Conservation (phyloP, 2,113 vertebrate species). For the Suricata suricatta region DNA sequence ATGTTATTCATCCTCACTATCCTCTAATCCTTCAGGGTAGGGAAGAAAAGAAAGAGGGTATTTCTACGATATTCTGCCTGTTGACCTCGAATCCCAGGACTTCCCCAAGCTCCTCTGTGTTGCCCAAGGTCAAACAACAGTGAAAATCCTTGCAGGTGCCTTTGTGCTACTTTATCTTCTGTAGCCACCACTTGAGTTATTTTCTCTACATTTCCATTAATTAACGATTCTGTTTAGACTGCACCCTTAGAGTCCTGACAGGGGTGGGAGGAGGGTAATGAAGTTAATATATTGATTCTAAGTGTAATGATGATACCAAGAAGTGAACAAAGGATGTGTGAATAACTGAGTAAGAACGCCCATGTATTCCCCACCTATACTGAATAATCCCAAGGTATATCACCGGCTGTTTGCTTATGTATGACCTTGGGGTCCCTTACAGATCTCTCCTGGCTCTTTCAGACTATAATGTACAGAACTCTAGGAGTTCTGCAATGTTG, state of each 20-base stretch:
- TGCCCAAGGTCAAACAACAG: background rate
- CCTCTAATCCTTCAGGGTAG: background rate
- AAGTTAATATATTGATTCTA: constrained; percentile 15
- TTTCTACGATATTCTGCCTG: background rate
- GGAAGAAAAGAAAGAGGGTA: background rate
- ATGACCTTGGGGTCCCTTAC: background rate
- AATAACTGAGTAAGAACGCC: background rate
- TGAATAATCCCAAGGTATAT: background rate
- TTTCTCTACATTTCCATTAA: constrained; percentile 37
- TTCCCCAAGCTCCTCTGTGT: background rate
- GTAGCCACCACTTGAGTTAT: background rate
- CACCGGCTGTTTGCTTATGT: background rate
- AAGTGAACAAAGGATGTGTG: background rate
- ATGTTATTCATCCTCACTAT: background rate
- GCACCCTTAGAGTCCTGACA: background rate
- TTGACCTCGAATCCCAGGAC: background rate
- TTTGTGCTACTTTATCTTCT: background rate
- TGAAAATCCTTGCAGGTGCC: background rate
- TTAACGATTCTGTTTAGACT: constrained; percentile 49
- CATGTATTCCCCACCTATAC: background rate
- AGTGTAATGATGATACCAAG: background rate
- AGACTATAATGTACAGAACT: background rate
- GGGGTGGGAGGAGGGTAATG: constrained; percentile 26
- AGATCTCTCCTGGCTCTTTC: background rate
- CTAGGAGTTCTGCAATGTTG: constrained; percentile 33